Evolutionary conservation across 2,113 vertebrate species (phyloP), one percentile per base, ranked within the genome.

Genomic region (Pampusana beccarii): DNA sequence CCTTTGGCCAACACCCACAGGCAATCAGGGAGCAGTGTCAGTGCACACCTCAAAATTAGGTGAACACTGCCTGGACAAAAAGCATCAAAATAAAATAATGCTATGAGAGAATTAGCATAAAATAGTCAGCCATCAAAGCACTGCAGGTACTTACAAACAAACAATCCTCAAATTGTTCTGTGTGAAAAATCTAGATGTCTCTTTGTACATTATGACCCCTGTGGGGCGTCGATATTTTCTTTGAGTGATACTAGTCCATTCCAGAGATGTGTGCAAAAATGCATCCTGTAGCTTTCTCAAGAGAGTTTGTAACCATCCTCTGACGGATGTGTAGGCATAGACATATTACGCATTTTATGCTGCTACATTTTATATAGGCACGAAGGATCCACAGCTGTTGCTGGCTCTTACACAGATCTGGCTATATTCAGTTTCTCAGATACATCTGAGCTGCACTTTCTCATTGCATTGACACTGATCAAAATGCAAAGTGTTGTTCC

Each of bases 311-410:
- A 93, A 70, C 11, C 20, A 25, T 50, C 17, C 15, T 90, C 79
- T 90, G 42, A 46, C 69, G 46, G 9, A 34, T 69, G 67, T 77
- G 44, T 62, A 66, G 40, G 17, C 40, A 72, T 9, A 13, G 7
- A 15, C 26, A 64, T 40, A n/a, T 87, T 58, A 78, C 51, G 24
- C 0, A 0, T 44, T 60, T 16, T 71, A 5, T 26, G 24, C 44
- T 69, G 54, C 17, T 70, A 8, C 58, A 34, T 54, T 24, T 82
- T 54, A 51, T 60, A 75, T 9, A 70, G n/a, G 44, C 40, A 34
- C 33, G 46, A 88, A 90, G 60, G 67, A 82, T 72, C 64, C 90
- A 70, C 74, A 92, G 71, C 42, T 66, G 56, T 18, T 80, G 10
- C 31, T 90, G 72, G 51, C 25, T 80, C 16, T 73, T 0, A 1